Percentiles rank a stretch among this genome's conserved stretches.
Conservation (phyloP, 2,888 invertebrate genomes). For the Hydriomena furcata region DNA sequence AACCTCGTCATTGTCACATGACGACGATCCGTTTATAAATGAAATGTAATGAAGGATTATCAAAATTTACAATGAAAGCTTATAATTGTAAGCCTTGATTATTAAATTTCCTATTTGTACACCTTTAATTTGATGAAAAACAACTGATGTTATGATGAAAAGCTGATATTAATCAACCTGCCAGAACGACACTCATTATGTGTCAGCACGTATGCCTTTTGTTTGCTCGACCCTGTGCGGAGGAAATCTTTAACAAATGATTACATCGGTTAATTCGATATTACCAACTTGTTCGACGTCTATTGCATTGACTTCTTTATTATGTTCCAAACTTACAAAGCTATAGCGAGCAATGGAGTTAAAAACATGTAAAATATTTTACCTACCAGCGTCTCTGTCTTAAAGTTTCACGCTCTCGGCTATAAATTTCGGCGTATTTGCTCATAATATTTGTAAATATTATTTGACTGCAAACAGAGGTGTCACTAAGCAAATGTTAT, state of each 20-base stretch:
- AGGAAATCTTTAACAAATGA: slow-evolving; percentile 19
- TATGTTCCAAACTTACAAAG: not conserved
- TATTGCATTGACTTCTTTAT: not conserved
- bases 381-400: not conserved
- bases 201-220: slow-evolving; percentile 38
- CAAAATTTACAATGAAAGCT: slow-evolving; percentile 30
- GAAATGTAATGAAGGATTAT: slow-evolving; percentile 17
- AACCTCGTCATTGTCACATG: not conserved
- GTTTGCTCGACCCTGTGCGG: slow-evolving; percentile 32
- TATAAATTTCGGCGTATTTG: slow-evolving; percentile 72
- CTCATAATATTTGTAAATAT: slow-evolving; percentile 70
- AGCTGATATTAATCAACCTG: slow-evolving; percentile 60
- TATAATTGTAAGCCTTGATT: slow-evolving; percentile 33
- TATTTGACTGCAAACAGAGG: slow-evolving; percentile 66
- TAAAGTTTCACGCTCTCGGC: slow-evolving; percentile 52
- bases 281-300: not conserved
- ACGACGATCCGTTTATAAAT: not conserved
- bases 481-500: slow-evolving; percentile 71
- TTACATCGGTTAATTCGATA: not conserved
- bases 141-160: slow-evolving; percentile 59
- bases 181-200: slow-evolving; percentile 51
- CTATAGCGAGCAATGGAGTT: slow-evolving; percentile 44
- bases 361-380: not conserved
- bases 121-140: slow-evolving; percentile 54
- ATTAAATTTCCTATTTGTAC: slow-evolving; percentile 54